Evolutionary conservation across 2,797 vertebrate species (phyloP).

Genomic region (Antennarius maculatus): DNA sequence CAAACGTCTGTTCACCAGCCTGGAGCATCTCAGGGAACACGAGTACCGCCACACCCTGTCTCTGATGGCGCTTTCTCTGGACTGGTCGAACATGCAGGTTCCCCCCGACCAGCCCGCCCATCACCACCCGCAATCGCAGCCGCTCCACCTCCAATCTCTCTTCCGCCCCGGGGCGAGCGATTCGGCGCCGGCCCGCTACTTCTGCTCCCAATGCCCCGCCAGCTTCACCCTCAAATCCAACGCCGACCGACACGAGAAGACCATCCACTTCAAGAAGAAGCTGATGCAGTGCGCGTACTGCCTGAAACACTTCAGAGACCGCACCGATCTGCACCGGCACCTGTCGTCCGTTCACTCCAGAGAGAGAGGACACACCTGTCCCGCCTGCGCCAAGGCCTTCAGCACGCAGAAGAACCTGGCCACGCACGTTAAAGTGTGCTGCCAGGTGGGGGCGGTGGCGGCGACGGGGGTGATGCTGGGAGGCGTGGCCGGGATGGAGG

Average conservation of each 20-base stretch:
- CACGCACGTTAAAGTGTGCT: slow-evolving; percentile 81
- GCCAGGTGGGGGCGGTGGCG: slow-evolving; percentile 68
- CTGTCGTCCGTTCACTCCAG: slow-evolving; percentile 80
- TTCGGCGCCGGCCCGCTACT: slow-evolving; percentile 75
- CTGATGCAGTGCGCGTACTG: slow-evolving; percentile 85
- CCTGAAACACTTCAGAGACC: slow-evolving; percentile 81
- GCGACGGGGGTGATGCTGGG: slow-evolving; percentile 47
- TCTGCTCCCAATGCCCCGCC: slow-evolving; percentile 83
- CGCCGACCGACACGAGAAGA: slow-evolving; percentile 85
- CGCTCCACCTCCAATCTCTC: slow-evolving; percentile 54
- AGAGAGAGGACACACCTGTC: slow-evolving; percentile 75
- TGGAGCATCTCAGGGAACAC: slow-evolving; percentile 83
- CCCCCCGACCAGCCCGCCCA: slow-evolving; percentile 36
- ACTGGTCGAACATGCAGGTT: slow-evolving; percentile 60
- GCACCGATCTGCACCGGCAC: slow-evolving; percentile 83
- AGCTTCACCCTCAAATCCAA: slow-evolving; percentile 90
- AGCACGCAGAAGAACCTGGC: slow-evolving; percentile 84
- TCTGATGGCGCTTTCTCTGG: slow-evolving; percentile 77
- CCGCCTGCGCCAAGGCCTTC: slow-evolving; percentile 81
- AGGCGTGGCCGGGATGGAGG: slow-evolving; percentile 53
- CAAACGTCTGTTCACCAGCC: slow-evolving; percentile 82
- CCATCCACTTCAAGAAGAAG: slow-evolving; percentile 85
- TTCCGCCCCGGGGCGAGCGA: slow-evolving; percentile 46
- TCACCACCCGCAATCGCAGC: slow-evolving; percentile 51
- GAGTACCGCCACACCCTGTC: slow-evolving; percentile 79